Conservation (phyloP, 2,797 vertebrate species). For the Prunella strophiata region DNA sequence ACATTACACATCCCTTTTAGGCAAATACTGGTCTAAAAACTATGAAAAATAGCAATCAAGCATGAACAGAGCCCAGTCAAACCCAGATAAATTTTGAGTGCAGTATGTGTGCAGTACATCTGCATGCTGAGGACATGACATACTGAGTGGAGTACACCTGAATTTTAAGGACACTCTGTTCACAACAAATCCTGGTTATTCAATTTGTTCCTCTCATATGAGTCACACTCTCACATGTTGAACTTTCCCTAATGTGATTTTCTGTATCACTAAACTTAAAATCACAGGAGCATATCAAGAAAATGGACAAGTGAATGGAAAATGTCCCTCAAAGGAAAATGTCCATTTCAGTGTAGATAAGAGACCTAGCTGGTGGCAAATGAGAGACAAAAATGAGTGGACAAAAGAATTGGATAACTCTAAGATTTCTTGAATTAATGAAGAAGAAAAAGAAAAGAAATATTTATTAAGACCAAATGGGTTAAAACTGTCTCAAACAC, state of each 20-base stretch:
- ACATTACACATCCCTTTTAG: slow-evolving; percentile 17
- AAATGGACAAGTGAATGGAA: background rate
- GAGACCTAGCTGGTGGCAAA: background rate
- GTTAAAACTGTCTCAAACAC: background rate
- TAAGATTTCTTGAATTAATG: background rate
- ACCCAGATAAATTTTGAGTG: background rate
- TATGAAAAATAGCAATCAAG: background rate
- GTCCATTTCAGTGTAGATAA: background rate
- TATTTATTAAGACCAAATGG: background rate
- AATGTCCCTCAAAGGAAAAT: background rate
- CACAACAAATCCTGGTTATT: background rate
- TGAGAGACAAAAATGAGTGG: background rate
- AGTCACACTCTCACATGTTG: background rate
- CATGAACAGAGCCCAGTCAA: background rate
- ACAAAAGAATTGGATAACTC: background rate
- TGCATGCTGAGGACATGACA: background rate
- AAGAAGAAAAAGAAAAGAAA: background rate
- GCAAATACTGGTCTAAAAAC: slow-evolving; percentile 11
- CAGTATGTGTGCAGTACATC: background rate
- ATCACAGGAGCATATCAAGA: background rate
- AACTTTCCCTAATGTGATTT: background rate
- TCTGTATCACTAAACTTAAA: background rate
- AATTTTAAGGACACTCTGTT: background rate
- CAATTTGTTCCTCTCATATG: background rate
- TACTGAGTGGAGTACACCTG: background rate